Percentiles rank a stretch among this genome's conserved stretches.
Evolutionary conservation across 2,797 vertebrate species (phyloP).

Genomic region (Euthynnus affinis): DNA sequence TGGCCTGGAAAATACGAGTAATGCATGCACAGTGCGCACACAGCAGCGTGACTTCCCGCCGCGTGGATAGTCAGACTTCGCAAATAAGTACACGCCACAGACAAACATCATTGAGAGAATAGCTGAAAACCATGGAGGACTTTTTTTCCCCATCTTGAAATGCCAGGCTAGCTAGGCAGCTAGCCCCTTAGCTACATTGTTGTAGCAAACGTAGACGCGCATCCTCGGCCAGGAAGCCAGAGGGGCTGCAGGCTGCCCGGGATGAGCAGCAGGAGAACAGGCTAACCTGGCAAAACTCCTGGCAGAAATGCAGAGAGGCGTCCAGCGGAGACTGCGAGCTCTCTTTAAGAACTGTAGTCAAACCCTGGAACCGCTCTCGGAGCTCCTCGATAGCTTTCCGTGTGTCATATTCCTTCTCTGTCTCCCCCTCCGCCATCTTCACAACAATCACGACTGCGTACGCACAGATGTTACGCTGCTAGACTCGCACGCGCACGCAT

Average conservation of each 20-base stretch:
- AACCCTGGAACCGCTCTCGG: constrained; percentile 88
- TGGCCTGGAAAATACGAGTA: constrained; percentile 82
- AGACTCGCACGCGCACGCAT: constrained; percentile 82
- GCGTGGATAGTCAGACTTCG: constrained; percentile 42
- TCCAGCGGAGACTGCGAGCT: constrained; percentile 88
- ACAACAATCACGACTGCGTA: constrained; percentile 97
- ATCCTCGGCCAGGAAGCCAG: constrained; percentile 85
- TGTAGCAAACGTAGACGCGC: constrained; percentile 86
- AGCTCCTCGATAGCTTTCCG: constrained; percentile 90
- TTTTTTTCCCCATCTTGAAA: constrained; percentile 65
- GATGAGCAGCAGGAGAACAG: constrained; percentile 73
- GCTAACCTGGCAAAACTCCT: constrained; percentile 97
- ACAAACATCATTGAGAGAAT: constrained; percentile 18
- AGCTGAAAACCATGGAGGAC: constrained; percentile 29
- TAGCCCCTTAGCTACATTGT: constrained; percentile 86
- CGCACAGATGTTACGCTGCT: constrained; percentile 88
- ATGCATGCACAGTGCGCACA: constrained; percentile 61
- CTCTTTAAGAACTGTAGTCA: constrained; percentile 88
- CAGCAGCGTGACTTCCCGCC: constrained; percentile 12
- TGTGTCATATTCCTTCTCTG: constrained; percentile 93
- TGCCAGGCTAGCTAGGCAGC: constrained; percentile 73
- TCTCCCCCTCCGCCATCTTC: constrained; percentile 99
- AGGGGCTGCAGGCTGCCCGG: constrained; percentile 81
- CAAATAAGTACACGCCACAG: constrained; percentile 34
- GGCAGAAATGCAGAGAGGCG: constrained; percentile 94